Base-by-base conservation (phyloP, 2,888 invertebrate species). In the Operophtera brumata region DNA sequence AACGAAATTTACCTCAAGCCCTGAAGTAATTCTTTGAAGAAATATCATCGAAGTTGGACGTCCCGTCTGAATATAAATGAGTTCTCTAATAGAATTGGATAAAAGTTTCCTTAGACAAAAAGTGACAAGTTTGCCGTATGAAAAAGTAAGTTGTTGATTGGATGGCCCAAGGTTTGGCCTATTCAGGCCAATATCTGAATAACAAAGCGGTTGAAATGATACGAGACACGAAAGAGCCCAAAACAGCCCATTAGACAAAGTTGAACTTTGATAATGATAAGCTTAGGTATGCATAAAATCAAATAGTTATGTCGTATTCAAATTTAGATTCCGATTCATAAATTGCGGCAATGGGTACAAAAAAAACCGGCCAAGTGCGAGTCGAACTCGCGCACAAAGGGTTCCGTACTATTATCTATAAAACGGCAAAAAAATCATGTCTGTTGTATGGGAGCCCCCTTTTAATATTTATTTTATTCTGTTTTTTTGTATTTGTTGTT, bases 41-140 rank as follows among this genome's bases (percentile, higher is more conserved):
- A 70, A 71, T 70, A 70, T 70, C 70, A 73, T 69, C 73, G 57
- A 66, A 70, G 62, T 73, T 68, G 61, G 67, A 66, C 63, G 57
- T 64, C 65, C 62, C 57, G 61, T 62, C 61, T 70, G 80, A 81
- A 82, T 82, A 76, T 73, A 79, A 80, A 82, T 75, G 75, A 78
- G 75, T 61, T 70, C 58, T 70, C 65, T 77, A 80, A 81, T 77
- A 77, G 70, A 81, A 80, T 80, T 79, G 71, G 67, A 72, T 67
- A 66, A 77, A 80, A 81, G 62, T 78, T 79, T 76, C 59, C 68
- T 71, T 64, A 71, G 64, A 73, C 71, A 73, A 77, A 75, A 78
- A 72, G 70, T 61, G 67, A 66, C 70, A 74, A 76, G 70, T 72
- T 70, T 61, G 57, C 59, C 64, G 63, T 66, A 60, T 66, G 70